Evolutionary conservation across 1,140 invertebrate species (phyloP).

Genomic region (Macrobrachium rosenbergii): DNA sequence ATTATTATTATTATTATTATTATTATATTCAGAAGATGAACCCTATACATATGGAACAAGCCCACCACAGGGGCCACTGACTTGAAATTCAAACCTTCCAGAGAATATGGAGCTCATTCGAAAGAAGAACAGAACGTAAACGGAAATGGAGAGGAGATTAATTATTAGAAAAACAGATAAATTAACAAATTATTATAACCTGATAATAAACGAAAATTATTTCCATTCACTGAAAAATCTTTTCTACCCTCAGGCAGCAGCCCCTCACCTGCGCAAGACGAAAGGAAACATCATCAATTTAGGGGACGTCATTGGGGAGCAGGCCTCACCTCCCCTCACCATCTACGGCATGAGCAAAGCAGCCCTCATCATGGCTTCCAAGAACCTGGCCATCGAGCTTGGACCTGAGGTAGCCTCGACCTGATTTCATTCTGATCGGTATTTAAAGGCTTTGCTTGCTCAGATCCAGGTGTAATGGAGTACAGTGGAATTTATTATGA

Average conservation of each 20-base stretch:
- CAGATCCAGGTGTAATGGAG: not conserved
- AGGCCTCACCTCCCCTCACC: constrained; percentile 16
- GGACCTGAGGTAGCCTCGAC: constrained; percentile 35
- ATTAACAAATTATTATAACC: too few species aligned
- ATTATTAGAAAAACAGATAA: too few species aligned
- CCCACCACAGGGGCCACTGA: too few species aligned
- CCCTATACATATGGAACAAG: too few species aligned
- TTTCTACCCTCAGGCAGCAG: constrained; percentile 22
- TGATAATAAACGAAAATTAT: not conserved
- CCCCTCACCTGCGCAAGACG: constrained; percentile 21
- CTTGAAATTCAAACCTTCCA: too few species aligned
- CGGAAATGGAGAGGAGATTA: too few species aligned
- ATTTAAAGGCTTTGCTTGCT: not conserved
- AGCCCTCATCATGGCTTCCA: constrained; percentile 44
- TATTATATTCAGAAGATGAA: too few species aligned
- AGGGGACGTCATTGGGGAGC: constrained; percentile 45
- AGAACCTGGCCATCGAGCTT: constrained; percentile 35
- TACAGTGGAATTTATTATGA: not conserved
- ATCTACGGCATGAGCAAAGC: constrained; percentile 55
- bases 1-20: too few species aligned
- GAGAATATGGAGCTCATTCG: too few species aligned
- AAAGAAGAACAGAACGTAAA: too few species aligned
- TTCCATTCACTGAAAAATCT: not conserved
- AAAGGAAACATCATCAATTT: constrained; percentile 48
- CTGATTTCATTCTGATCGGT: not conserved